Evolutionary conservation across 2,113 vertebrate genomes (phyloP), one percentile per base, ranked within the genome.

Genomic region (Ginglymostoma cirratum): DNA sequence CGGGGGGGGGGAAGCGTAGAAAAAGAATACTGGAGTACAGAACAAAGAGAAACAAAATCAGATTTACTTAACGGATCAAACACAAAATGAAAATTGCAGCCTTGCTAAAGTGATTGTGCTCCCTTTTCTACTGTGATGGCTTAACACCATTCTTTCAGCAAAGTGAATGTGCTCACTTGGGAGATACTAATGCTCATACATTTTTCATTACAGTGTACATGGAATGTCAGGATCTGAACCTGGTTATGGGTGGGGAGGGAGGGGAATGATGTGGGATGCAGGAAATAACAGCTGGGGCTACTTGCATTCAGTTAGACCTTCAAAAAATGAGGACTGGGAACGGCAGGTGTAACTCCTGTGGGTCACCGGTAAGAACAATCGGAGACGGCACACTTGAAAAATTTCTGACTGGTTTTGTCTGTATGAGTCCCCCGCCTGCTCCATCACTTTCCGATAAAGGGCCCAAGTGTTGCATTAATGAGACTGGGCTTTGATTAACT

Each of bases 111-210:
- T 14, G 23, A 70, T 4, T 67, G 66, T 70, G 42, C 38, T 92
- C 93, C 65, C 45, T 65, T 23, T 94, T 94, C 42, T 38, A 70
- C 38, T 70, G 17, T 70, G 93, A 14, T 42, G 66, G 42, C 38
- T 61, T 70, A 70, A 94, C 93, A 66, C 24, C 93, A 72, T 94
- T 94, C 93, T 94, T 69, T 70, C 93, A 94, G 19, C 42, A 67
- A 70, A 70, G 66, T 70, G 92, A 94, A 38, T 67, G 34, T 70
- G 67, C 93, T 94, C 93, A 70, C 66, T 70, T 38, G 67, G 42
- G 93, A 70, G 67, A 70, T 42, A 38, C 66, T 94, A 94, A 70
- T 94, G 42, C n/a, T 94, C 90, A 66, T 94, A 94, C 65, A 94
- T 42, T 67, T 90, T 90, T 90, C 67, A 94, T 94, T 94, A 70